Base-by-base conservation (phyloP, 2,113 vertebrate species). In the Brachirus orientalis region DNA sequence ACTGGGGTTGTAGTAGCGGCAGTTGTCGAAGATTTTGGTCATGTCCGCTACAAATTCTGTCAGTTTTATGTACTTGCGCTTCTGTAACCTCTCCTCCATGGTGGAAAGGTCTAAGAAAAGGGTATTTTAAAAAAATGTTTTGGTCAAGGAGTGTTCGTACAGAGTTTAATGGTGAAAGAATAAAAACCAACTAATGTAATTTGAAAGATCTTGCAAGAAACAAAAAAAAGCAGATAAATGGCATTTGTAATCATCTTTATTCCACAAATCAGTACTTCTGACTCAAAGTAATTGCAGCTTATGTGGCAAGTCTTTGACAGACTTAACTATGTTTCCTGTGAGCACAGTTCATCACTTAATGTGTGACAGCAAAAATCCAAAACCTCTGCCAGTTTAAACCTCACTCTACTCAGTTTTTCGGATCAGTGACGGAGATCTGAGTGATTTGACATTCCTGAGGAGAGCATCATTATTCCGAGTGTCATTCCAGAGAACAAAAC, bases 11-110 rank as follows among this genome's bases (percentile, higher is more conserved):
- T 99, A 99, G 91, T 99, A 99, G 92, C 98, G 98, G 92, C 98
- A 99, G 91, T 99, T 99, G 93, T 99, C 98, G 84, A 99, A 99
- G 93, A 99, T 98, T 98, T 99, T 99, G 97, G 98, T 99, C 97
- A 99, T 98, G 92, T 99, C 98, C 60, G 97, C 98, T 90, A 99
- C 98, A 85, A 99, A 99, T 90, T 99, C 98, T 0, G 98, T 99
- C 84, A 99, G 95, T 88, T 98, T 99, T 90, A 95, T 92, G 88
- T 99, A 99, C 85, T 95, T 95, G 36, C 95, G 96, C 55, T 95
- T 97, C 89, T 96, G 95, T 86, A 98, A 86, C 91, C 96, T 93
- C 79, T 98, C 95, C 77, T 99, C 98, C 95, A 99, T 99, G 74
- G 97, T 98, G 69, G 96, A 95, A 70, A 99, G 95, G 89, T 99